Base-by-base conservation (phyloP, 1,140 invertebrate genomes). In the Drosophila repletoides region DNA sequence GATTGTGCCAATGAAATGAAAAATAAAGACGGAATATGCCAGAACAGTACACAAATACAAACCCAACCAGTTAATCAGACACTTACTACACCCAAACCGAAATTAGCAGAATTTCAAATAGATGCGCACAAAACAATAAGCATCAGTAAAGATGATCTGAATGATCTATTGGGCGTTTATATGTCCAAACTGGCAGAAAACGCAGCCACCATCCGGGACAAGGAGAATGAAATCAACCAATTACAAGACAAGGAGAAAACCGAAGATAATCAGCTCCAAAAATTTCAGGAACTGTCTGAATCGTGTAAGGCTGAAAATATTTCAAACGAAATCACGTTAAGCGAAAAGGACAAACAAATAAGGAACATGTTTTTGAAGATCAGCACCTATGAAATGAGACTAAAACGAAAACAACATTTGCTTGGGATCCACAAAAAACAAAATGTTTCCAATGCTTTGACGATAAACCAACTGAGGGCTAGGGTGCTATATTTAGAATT, bases 61-160 rank as follows among this genome's bases (percentile, higher is more conserved):
- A 33, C 0, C 55, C 72, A 1, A 19, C 28, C 0, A 17, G 15
- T 15, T 5, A 67, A 67, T 67, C 63, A 66, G 6, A 67, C 58
- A 2, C 22, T 52, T n/a, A 12, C 21, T 2, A 46, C 60, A 2
- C 43, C 51, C 0, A 48, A 55, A 1, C 69, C 64, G 7, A 81
- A 77, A 14, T 29, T 84, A 10, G 74, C 77, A 0, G 79, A 81
- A 5, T 75, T 81, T n/a, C 79, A 81, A 43, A 81, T 81, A 14
- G 79, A 81, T n/a, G 73, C 67, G 2, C 79, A 69, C 5, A 81
- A 84, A 12, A 81, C 73, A 0, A 77, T 81, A 7, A 51, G 77
- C 7, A 81, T 81, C 1, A 81, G 63, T 12, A 81, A 84, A 14
- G 73, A 64, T 10, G 77, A 81, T 52, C 36, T 81, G 17, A 76